These are phyloP conservation scores for Mystacides longicornis DNA, from an alignment of 2,888 invertebrate species.

Conservation along the genomic window DNA sequence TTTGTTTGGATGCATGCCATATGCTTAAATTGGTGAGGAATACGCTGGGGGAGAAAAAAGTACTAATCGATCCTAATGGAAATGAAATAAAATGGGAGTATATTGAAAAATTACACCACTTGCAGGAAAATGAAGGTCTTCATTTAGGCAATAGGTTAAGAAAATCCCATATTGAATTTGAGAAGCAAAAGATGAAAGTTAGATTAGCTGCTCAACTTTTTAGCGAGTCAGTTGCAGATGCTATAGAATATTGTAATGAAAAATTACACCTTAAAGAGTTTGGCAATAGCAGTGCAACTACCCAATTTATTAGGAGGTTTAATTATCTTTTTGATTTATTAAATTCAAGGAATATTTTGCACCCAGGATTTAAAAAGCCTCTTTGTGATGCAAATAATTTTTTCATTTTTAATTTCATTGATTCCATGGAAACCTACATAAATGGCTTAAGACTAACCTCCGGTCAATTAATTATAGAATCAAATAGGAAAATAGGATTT, in stretches of 20 bases:
- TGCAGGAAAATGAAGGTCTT: not conserved
- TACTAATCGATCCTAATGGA: not conserved
- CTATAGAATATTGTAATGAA: not conserved
- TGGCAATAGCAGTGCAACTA: not conserved
- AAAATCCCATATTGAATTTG: not conserved
- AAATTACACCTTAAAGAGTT: not conserved
- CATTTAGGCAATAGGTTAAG: not conserved
- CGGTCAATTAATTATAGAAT: no score
- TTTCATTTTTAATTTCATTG: not conserved
- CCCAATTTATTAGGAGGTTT: not conserved
- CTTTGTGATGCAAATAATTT: not conserved
- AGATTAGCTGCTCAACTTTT: not conserved
- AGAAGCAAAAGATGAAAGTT: not conserved
- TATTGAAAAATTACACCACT: not conserved
- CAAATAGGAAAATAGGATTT: not conserved
- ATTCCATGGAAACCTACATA: no score
- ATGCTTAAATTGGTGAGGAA: not conserved
- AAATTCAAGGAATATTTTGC: not conserved
- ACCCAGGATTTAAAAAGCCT: no score
- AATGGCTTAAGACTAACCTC: no score
- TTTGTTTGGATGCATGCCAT: not conserved
- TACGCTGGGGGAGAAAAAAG: not conserved
- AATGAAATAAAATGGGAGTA: not conserved
- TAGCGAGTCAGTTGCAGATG: not conserved
- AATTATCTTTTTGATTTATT: not conserved